These are phyloP conservation scores for Erethizon dorsatum DNA, from an alignment of 2,797 vertebrate genomes.

Conservation along the genomic window DNA sequence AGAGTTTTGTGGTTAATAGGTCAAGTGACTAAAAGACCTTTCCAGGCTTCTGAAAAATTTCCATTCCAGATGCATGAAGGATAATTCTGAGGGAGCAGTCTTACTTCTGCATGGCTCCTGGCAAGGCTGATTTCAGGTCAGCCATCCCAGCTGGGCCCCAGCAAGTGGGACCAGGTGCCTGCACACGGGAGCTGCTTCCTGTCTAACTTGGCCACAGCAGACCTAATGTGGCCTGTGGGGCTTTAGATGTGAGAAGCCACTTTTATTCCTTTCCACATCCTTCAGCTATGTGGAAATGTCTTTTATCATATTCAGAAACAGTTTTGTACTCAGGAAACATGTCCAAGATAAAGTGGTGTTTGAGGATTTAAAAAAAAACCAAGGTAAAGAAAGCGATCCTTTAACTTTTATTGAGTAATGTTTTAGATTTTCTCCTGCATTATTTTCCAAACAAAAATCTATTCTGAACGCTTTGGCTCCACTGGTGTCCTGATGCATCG, in stretches of 20 bases:
- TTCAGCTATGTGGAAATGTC: slow-evolving; percentile 77
- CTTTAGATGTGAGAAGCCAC: slow-evolving; percentile 33
- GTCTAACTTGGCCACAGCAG: neutral
- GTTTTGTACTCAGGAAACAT: slow-evolving; percentile 2
- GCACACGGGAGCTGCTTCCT: slow-evolving; percentile 57
- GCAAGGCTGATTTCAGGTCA: slow-evolving; percentile 88
- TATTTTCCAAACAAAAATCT: slow-evolving; percentile 56
- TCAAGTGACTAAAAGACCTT: slow-evolving; percentile 77
- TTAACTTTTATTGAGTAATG: slow-evolving; percentile 80
- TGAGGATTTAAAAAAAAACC: slow-evolving; percentile 70
- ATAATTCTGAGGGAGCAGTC: slow-evolving; percentile 84
- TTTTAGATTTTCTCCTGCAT: slow-evolving; percentile 59
- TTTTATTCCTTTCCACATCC: neutral
- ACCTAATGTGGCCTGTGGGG: neutral
- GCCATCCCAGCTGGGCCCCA: slow-evolving; percentile 84
- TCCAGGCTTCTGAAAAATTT: slow-evolving; percentile 85
- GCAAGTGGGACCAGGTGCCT: slow-evolving; percentile 83
- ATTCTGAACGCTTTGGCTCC: slow-evolving; percentile 59
- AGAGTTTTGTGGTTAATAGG: slow-evolving; percentile 82
- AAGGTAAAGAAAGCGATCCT: slow-evolving; percentile 72
- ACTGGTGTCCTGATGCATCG: slow-evolving; percentile 76
- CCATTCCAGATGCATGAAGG: slow-evolving; percentile 85
- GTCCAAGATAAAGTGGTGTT: slow-evolving; percentile 39
- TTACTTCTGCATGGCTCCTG: slow-evolving; percentile 85
- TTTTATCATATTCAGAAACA: slow-evolving; percentile 73